Percentiles rank a stretch among this genome's conserved stretches.
phyloP scores from a whole-genome alignment of 2,113 vertebrate species.

The Cygnus atratus region DNA sequence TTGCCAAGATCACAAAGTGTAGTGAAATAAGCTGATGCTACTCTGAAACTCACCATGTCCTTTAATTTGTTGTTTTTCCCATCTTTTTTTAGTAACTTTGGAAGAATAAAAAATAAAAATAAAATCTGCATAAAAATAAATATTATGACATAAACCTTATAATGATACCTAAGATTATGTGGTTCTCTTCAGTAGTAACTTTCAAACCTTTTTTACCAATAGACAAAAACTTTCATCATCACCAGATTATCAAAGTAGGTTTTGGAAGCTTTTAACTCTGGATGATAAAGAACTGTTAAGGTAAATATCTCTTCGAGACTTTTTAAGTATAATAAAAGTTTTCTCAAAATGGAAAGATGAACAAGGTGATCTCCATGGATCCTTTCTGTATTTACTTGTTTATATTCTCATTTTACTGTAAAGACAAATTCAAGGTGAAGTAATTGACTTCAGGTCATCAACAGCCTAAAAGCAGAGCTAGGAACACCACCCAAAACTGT shows the following conservation, averaged over 20 bases:
- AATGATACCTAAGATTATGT: not conserved
- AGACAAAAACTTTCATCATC: not conserved
- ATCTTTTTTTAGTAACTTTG: not conserved
- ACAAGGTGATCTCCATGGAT: not conserved
- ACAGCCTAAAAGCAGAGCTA: not conserved
- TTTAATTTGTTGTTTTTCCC: slow-evolving; percentile 23
- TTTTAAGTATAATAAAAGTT: not conserved
- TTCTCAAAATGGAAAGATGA: not conserved
- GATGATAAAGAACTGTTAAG: not conserved
- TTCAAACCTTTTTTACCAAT: not conserved
- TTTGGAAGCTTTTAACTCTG: not conserved
- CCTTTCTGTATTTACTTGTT: not conserved
- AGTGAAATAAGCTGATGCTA: slow-evolving; percentile 20
- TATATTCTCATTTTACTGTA: not conserved
- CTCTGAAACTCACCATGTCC: not conserved
- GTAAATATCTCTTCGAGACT: not conserved
- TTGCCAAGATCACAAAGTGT: slow-evolving; percentile 42
- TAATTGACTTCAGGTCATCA: not conserved
- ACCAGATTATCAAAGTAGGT: not conserved
- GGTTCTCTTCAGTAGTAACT: not conserved
- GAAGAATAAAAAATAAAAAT: not conserved
- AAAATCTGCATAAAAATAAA: not conserved
- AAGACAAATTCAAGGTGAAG: too few relatives aligned
- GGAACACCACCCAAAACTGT: not conserved
- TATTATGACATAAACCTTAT: not conserved